Conservation (phyloP, 2,113 vertebrate species). For the Embiotoca jacksoni region DNA sequence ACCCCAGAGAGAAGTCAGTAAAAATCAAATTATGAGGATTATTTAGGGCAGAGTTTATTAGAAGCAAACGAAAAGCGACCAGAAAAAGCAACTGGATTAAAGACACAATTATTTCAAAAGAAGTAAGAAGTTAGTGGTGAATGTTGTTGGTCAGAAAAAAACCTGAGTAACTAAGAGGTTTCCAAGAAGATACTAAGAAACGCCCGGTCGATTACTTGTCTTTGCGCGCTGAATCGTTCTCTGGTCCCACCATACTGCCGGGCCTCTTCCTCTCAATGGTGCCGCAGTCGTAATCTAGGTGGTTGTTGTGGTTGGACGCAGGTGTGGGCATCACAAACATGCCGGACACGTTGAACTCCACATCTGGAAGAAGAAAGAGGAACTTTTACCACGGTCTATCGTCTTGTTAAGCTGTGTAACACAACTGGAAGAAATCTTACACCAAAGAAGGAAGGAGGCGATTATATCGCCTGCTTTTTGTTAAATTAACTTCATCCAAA, state of each 20-base stretch:
- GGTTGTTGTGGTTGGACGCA: slow-evolving; percentile 89
- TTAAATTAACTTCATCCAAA: neutral
- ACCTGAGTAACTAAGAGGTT: neutral
- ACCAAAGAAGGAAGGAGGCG: too few species aligned
- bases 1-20: slow-evolving; percentile 4
- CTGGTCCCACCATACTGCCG: slow-evolving; percentile 91
- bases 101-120: slow-evolving; percentile 16
- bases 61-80: slow-evolving; percentile 18
- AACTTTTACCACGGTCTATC: neutral
- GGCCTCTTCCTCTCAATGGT: slow-evolving; percentile 95
- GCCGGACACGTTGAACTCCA: slow-evolving; percentile 97
- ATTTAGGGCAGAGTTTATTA: neutral
- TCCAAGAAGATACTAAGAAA: neutral
- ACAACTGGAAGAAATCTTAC: too few species aligned
- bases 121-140: neutral
- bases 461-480: too few species aligned
- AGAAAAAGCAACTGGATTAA: slow-evolving; percentile 35
- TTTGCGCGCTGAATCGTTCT: slow-evolving; percentile 90
- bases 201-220: slow-evolving; percentile 85
- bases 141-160: neutral
- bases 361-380: slow-evolving; percentile 82
- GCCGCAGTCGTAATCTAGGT: slow-evolving; percentile 88
- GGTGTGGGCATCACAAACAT: slow-evolving; percentile 91
- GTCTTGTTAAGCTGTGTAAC: too few species aligned
- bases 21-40: slow-evolving; percentile 8